Evolutionary conservation across 2,888 invertebrate species (phyloP).

Genomic region (Plusia festucae): DNA sequence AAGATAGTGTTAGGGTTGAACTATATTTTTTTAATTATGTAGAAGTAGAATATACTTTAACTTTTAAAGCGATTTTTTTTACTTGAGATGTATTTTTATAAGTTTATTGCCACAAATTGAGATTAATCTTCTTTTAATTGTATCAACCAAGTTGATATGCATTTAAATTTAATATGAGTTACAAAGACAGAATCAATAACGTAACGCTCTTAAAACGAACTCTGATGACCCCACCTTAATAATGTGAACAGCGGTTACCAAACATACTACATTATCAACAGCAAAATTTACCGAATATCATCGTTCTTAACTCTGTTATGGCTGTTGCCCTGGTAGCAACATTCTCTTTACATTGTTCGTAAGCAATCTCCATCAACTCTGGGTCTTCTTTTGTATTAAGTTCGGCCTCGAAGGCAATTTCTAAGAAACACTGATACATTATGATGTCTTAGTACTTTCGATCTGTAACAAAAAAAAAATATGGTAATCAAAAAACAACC

Average conservation of each 20-base stretch:
- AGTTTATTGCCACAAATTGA: no score
- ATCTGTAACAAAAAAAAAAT: conserved; percentile 35
- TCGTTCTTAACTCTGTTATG: conserved; percentile 76
- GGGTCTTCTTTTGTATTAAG: conserved; percentile 76
- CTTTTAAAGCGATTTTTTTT: no score
- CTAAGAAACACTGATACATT: conserved; percentile 81
- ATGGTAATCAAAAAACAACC: background rate
- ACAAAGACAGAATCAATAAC: background rate
- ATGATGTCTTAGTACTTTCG: conserved; percentile 51
- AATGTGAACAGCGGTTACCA: background rate
- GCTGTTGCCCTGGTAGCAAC: conserved; percentile 73
- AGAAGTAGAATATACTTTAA: no score
- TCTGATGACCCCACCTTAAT: background rate
- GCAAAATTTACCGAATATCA: conserved; percentile 75
- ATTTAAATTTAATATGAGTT: background rate
- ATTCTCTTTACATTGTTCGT: conserved; percentile 77
- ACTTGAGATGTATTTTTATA: no score
- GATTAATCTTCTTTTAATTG: no score
- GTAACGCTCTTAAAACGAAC: background rate
- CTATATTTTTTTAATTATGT: no score
- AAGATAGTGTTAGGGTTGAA: no score
- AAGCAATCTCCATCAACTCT: conserved; percentile 75
- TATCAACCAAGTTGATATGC: no score
- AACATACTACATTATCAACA: background rate
- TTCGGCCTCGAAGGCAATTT: conserved; percentile 84